Percentiles rank a stretch among this genome's conserved stretches.
Conservation (phyloP, 1,140 invertebrate species). For the Mercenaria mercenaria region DNA sequence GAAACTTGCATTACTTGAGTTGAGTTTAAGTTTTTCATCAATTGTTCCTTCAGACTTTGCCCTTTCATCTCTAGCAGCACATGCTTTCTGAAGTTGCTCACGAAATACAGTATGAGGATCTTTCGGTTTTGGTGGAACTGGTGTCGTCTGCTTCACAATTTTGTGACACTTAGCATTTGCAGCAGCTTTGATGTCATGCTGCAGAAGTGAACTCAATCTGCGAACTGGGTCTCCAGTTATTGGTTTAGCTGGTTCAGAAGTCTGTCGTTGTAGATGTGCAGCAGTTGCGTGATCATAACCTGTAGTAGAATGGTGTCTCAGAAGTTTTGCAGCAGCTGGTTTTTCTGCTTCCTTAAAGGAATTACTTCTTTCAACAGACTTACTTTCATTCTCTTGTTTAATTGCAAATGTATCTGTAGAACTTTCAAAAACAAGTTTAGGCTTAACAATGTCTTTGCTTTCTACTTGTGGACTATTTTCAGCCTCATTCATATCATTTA, state of each 20-base stretch:
- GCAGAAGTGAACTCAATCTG: conserved; percentile 75
- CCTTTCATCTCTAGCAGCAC: conserved; percentile 74
- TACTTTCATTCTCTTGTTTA: conserved; percentile 8
- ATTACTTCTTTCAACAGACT: conserved; percentile 62
- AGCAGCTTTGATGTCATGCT: conserved; percentile 79
- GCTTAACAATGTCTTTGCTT: conserved; percentile 32
- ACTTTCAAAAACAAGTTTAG: conserved; percentile 65
- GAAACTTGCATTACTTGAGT: conserved; percentile 46
- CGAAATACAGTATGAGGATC: conserved; percentile 77
- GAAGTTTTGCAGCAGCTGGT: conserved; percentile 8
- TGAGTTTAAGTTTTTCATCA: conserved; percentile 66
- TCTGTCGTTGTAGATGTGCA: conserved; percentile 44
- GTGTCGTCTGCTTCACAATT: conserved; percentile 75
- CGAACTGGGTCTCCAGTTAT: conserved; percentile 55
- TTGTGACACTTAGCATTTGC: conserved; percentile 76
- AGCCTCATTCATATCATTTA: background rate
- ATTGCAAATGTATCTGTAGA: background rate
- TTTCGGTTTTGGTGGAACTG: conserved; percentile 76
- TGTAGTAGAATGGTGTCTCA: conserved; percentile 47
- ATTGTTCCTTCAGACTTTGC: conserved; percentile 67
- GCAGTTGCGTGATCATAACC: conserved; percentile 32
- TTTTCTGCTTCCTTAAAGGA: conserved; percentile 46
- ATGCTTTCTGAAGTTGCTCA: conserved; percentile 78
- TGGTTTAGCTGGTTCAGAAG: conserved; percentile 41
- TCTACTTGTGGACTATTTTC: conserved; percentile 14